A percentile compares a stretch with the other conserved stretches of the same genome.
These are phyloP conservation scores for Crepidodera aurea DNA, from an alignment of 2,888 invertebrate genomes.

Conservation along the genomic window DNA sequence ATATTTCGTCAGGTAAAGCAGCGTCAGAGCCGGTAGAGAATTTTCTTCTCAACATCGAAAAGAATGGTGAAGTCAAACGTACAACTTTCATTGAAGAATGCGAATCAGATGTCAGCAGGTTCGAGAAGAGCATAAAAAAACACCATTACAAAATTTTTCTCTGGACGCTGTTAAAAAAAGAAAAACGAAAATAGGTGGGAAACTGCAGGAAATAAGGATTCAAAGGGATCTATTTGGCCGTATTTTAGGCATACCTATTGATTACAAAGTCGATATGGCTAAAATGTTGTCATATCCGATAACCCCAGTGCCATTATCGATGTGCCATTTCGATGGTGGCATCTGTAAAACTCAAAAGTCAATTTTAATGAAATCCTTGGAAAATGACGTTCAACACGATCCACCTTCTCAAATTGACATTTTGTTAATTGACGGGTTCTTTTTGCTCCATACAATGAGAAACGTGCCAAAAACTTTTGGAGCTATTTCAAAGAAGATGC, in stretches of 20 bases:
- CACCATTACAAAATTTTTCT: constrained; percentile 43
- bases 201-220: constrained; percentile 35
- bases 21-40: constrained; percentile 38
- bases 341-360: constrained; percentile 46
- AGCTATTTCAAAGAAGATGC: constrained; percentile 47
- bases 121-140: constrained; percentile 45
- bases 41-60: constrained; percentile 40
- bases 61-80: constrained; percentile 40
- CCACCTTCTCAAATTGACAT: constrained; percentile 42
- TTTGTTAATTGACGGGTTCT: constrained; percentile 51
- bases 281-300: constrained; percentile 49
- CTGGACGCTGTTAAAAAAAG: constrained; percentile 37
- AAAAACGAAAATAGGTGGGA: constrained; percentile 39
- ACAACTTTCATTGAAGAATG: constrained; percentile 47
- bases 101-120: constrained; percentile 39
- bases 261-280: constrained; percentile 34
- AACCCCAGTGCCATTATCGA: constrained; percentile 48
- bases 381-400: constrained; percentile 29
- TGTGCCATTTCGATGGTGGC: constrained; percentile 43
- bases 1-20: constrained; percentile 43
- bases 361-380: constrained; percentile 40
- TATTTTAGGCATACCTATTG: constrained; percentile 30
- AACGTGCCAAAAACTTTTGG: constrained; percentile 50
- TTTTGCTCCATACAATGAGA: constrained; percentile 46
- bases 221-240: constrained; percentile 26